Percentiles rank a stretch among this genome's conserved stretches.
Evolutionary conservation across 1,140 invertebrate genomes (phyloP).

Genomic region (Lerema accius): DNA sequence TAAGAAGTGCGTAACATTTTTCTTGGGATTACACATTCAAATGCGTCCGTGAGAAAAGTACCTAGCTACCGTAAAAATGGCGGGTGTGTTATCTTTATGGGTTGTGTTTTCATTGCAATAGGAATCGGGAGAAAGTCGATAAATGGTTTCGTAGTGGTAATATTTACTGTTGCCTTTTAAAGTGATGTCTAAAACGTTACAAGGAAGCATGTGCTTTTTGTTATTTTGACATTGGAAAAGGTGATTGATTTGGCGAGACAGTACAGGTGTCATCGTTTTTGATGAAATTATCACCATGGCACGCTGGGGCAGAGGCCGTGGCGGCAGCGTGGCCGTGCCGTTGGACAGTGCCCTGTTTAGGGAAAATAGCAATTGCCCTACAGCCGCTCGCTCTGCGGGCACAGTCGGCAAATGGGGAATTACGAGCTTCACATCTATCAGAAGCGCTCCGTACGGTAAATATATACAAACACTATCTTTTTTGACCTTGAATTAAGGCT

Average conservation of each 20-base stretch:
- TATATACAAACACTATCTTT: slow-evolving; percentile 39
- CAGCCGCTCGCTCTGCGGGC: slow-evolving; percentile 93
- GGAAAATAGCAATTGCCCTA: slow-evolving; percentile 94
- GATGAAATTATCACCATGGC: slow-evolving; percentile 83
- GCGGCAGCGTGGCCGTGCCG: slow-evolving; percentile 84
- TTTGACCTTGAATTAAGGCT: slow-evolving; percentile 48
- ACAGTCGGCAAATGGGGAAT: slow-evolving; percentile 97
- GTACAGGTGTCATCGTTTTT: slow-evolving; percentile 76
- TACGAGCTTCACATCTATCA: slow-evolving; percentile 95
- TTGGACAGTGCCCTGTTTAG: slow-evolving; percentile 87
- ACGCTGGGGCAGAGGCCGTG: slow-evolving; percentile 84
- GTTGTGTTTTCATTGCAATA: slow-evolving; percentile 79
- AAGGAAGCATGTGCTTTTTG: slow-evolving; percentile 60
- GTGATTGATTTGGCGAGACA: slow-evolving; percentile 64
- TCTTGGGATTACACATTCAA: slow-evolving; percentile 47
- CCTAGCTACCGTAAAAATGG: slow-evolving; percentile 80
- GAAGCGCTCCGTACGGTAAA: slow-evolving; percentile 90
- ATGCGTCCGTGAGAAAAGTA: slow-evolving; percentile 76
- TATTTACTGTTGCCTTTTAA: slow-evolving; percentile 35
- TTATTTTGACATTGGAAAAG: slow-evolving; percentile 70
- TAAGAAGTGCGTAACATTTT: slow-evolving; percentile 51
- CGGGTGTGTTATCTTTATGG: slow-evolving; percentile 82
- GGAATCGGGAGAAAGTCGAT: slow-evolving; percentile 53
- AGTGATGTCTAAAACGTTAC: slow-evolving; percentile 40
- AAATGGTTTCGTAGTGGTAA: slow-evolving; percentile 41